Conservation (phyloP, 2,888 invertebrate genomes). For the Stegophylla sp. region DNA sequence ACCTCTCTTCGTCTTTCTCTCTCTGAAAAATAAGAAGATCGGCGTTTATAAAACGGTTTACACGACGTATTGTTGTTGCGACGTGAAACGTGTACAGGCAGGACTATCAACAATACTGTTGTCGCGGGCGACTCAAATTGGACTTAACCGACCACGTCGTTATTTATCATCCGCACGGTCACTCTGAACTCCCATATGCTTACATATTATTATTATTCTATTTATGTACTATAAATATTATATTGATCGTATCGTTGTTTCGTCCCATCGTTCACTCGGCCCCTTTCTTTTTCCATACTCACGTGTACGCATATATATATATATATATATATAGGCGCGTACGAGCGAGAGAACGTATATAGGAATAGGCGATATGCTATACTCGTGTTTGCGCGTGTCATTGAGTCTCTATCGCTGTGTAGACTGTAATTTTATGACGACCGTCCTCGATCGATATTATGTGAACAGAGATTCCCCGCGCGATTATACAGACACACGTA, state of each 20-base stretch:
- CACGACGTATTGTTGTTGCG: background rate
- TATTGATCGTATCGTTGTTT: conserved; percentile 12
- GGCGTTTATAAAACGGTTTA: conserved; percentile 11
- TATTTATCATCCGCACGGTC: conserved; percentile 46
- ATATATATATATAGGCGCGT: background rate
- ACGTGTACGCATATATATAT: background rate
- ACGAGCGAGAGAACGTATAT: background rate
- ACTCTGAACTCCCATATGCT: background rate
- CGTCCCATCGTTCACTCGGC: background rate
- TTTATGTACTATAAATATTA: background rate
- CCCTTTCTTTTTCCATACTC: background rate
- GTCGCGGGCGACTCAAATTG: conserved; percentile 37
- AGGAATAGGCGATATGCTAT: too few species aligned
- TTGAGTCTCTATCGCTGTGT: background rate
- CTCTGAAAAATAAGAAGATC: conserved; percentile 1
- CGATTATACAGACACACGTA: background rate
- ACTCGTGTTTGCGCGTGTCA: too few species aligned
- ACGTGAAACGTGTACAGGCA: conserved; percentile 31
- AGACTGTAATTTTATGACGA: background rate
- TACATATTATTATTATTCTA: background rate
- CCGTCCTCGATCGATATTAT: background rate
- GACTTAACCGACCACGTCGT: conserved; percentile 36
- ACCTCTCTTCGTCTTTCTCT: background rate
- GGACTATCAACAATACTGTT: conserved; percentile 26
- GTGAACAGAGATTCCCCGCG: background rate